Evolutionary conservation across 2,113 vertebrate genomes (phyloP), one percentile per base, ranked within the genome.

Genomic region (Dolichallabes microphthalmus): DNA sequence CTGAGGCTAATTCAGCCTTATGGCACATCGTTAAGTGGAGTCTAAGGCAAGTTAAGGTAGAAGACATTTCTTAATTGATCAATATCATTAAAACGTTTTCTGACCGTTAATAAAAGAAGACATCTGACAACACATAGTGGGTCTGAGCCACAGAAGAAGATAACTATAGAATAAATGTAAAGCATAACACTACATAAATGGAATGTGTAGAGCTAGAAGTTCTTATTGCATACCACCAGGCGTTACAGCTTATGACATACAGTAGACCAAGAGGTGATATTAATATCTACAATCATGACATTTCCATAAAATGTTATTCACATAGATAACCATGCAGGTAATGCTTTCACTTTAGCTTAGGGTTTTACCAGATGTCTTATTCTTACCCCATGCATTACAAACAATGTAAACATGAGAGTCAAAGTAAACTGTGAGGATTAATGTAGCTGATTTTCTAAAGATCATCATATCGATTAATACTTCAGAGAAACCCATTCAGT

Each of bases 21-120:
- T 91, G 91, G 91, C 92, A 94, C 92, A 87, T 89, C 11, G 8
- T 66, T 17, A 66, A 19, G 14, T n/a, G 17, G 45, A 64, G 9
- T 35, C 11, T 78, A 85, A 86, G 84, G 78, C 82, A 88, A 80
- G 45, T 88, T 78, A 55, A 25, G 57, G 30, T 73, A 68, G 20
- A 55, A 35, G 14, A 15, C 25, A 57, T 66, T 78, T 78, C 15
- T 57, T 32, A 57, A 32, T 58, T 78, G n/a, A 76, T 52, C 12
- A 27, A 76, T 27, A 17, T 27, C 15, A 32, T 30, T 77, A 19
- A 9, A 53, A 75, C 50, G 27, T 11, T 55, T 55, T 76, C 20
- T 55, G 30, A 53, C n/a, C 15, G 7, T 58, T 74, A 19, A 35
- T 25, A 30, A 19, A 68, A 71, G 25, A 19, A 57, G 30, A 25